Conservation (phyloP, 2,888 invertebrate species). For the Drosophila hamatofila region DNA sequence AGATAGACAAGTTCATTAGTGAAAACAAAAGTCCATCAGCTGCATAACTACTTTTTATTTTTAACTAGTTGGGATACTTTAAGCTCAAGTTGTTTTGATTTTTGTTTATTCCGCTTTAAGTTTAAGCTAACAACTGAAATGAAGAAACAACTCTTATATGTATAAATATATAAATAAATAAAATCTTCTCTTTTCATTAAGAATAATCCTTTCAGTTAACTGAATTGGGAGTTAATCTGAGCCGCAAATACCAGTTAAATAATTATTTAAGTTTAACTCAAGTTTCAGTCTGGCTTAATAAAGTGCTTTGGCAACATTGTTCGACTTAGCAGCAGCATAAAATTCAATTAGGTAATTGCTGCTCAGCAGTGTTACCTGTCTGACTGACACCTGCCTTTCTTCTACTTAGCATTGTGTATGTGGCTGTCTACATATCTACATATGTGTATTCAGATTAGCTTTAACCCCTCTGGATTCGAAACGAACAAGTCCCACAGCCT, state of each 20-base stretch:
- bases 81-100: neutral
- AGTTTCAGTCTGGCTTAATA: neutral
- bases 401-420: neutral
- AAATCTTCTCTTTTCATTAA: neutral
- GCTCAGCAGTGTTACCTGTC: neutral
- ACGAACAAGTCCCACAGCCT: neutral
- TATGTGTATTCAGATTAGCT: conserved; percentile 1
- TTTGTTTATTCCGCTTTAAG: neutral
- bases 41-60: neutral
- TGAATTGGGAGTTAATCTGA: neutral
- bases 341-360: conserved; percentile 62
- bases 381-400: neutral
- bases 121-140: no score
- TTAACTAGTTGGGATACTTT: neutral
- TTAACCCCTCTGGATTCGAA: neutral
- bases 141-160: no score
- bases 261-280: neutral
- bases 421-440: neutral
- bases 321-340: conserved; percentile 10
- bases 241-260: conserved; percentile 3
- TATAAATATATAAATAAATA: no score
- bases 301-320: neutral
- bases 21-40: neutral
- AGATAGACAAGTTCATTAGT: conserved; percentile 3
- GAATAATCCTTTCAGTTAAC: neutral